Conservation (phyloP, 1,140 invertebrate genomes). For the Coptotermes formosanus region DNA sequence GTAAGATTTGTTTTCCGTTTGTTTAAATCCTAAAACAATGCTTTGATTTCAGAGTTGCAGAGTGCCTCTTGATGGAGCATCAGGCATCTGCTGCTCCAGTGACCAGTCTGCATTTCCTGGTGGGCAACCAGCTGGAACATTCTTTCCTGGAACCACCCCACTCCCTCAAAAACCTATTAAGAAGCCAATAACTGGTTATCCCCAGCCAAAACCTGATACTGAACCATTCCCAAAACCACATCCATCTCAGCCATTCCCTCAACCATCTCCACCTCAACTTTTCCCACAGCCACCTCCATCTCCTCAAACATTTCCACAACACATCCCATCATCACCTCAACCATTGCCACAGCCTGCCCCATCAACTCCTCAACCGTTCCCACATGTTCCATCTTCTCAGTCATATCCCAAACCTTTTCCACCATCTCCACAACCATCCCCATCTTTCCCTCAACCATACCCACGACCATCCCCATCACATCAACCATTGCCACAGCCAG, state of each 20-base stretch:
- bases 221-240: not conserved
- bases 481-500: slow-evolving; percentile 10
- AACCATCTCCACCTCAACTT: slow-evolving; percentile 5
- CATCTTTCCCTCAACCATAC: slow-evolving; percentile 33
- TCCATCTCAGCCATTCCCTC: not conserved
- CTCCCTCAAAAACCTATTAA: not conserved
- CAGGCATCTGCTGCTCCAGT: slow-evolving; percentile 22
- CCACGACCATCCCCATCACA: slow-evolving; percentile 33
- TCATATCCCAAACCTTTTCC: slow-evolving; percentile 16
- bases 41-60: slow-evolving; percentile 23
- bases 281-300: not conserved
- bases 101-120: not conserved
- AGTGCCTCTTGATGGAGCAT: slow-evolving; percentile 24
- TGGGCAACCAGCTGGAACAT: not conserved
- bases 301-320: not conserved
- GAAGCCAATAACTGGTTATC: not conserved
- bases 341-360: not conserved
- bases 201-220: not conserved
- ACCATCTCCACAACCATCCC: slow-evolving; percentile 29
- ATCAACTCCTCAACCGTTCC: not conserved
- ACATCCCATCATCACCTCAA: not conserved
- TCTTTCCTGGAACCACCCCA: not conserved
- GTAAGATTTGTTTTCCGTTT: no score
- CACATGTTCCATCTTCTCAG: not conserved
- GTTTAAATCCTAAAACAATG: no score